Evolutionary conservation across 2,113 vertebrate genomes (phyloP), one percentile per base, ranked within the genome.

Genomic region (Nycticebus coucang): DNA sequence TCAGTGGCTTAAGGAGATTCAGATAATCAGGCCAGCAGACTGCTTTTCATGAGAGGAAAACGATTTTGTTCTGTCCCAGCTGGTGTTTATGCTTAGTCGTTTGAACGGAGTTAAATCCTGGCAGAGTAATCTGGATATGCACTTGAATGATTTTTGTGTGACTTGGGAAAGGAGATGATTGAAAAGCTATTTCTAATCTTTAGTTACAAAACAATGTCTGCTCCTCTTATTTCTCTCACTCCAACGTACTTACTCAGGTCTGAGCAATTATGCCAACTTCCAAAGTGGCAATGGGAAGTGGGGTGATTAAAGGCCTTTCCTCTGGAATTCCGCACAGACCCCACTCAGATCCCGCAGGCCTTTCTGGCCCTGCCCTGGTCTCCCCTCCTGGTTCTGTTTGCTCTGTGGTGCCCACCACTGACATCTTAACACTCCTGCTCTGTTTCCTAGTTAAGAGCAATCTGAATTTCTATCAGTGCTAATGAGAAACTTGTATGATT

Each of bases 161-260:
- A 35, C 79, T 89, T 84, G 55, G 87, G 79, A 78, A 89, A 91
- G 64, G 22, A 95, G n/a, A 59, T 66, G 53, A 84, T 87, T 60
- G n/a, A 72, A 92, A 77, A 96, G 45, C 72, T 87, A 84, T 80
- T 96, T 87, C 93, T 97, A 89, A 89, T 94, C 83, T 91, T 87
- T 28, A 72, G 71, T 96, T 94, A 95, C 81, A 91, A 95, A 97
- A 92, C 92, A 59, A 93, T 84, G 28, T 86, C 45, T 64, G 50
- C 64, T 95, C 45, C 33, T 93, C 78, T 75, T 84, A 80, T 85
- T 78, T 13, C 22, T 50, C 19, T 91, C 62, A 59, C 33, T 93
- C 79, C 80, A 21, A 84, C 33, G 11, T 41, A 81, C 79, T 95
- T 41, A 81, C 82, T 95, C 91, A 45, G 9, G 5, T 60, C 45